These are phyloP conservation scores for Sphinx pinastri DNA, from an alignment of 2,888 invertebrate genomes.

Conservation along the genomic window DNA sequence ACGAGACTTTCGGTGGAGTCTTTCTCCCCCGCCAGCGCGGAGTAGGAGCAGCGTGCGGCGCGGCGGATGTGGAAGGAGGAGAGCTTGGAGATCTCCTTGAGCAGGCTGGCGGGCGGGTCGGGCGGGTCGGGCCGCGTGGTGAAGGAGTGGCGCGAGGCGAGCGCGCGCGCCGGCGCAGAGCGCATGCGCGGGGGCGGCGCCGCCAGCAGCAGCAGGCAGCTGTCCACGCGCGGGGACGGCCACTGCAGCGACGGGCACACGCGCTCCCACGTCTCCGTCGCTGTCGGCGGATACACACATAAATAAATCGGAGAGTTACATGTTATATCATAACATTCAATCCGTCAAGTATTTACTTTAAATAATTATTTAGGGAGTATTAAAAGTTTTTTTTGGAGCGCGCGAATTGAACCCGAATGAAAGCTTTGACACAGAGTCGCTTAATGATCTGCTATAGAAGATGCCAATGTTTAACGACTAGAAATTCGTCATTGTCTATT, in stretches of 20 bases:
- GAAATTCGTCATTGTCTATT: too few species aligned
- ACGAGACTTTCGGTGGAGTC: constrained; percentile 87
- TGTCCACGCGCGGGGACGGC: constrained; percentile 88
- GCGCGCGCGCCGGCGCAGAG: constrained; percentile 65
- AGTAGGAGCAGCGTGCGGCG: constrained; percentile 88
- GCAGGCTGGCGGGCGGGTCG: constrained; percentile 76
- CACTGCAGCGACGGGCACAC: constrained; percentile 84
- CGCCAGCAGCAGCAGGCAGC: constrained; percentile 86
- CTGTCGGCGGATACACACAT: constrained; percentile 61
- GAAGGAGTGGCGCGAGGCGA: constrained; percentile 41
- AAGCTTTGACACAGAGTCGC: too few species aligned
- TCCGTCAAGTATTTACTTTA: too few species aligned
- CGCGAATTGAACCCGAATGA: too few species aligned
- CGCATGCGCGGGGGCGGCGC: constrained; percentile 57
- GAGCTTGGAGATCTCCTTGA: constrained; percentile 88
- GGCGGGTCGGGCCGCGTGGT: constrained; percentile 65
- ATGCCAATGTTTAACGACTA: too few species aligned
- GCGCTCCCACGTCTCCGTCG: constrained; percentile 90
- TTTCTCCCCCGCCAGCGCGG: constrained; percentile 85
- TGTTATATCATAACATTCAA: too few species aligned
- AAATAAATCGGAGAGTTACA: too few species aligned
- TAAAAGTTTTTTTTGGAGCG: too few species aligned
- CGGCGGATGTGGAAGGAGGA: constrained; percentile 88
- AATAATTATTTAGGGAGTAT: too few species aligned
- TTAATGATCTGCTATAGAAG: too few species aligned